A percentile compares a stretch with the other conserved stretches of the same genome.
These are phyloP conservation scores for Lumbricus terrestris DNA, from an alignment of 2,888 invertebrate species.

Conservation along the genomic window DNA sequence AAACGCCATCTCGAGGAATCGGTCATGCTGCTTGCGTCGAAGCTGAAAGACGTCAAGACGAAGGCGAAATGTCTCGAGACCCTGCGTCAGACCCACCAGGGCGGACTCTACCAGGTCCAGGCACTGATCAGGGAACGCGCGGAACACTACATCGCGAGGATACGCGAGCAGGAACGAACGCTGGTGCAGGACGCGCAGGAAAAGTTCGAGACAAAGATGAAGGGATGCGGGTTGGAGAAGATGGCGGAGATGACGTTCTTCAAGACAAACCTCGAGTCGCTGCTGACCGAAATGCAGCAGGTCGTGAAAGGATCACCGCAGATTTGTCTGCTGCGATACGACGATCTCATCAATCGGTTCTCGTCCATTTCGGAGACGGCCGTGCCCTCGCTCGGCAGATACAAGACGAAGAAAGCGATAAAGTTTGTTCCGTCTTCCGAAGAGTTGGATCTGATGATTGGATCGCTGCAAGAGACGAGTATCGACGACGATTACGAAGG, in stretches of 20 bases:
- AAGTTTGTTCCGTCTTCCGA: constrained; percentile 33
- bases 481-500: background rate
- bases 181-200: constrained; percentile 35
- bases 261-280: constrained; percentile 30
- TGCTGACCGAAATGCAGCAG: constrained; percentile 32
- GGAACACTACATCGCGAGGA: constrained; percentile 28
- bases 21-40: constrained; percentile 24
- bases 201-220: constrained; percentile 28
- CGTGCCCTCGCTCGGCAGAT: constrained; percentile 12
- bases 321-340: constrained; percentile 35
- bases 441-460: constrained; percentile 28
- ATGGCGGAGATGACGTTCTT: constrained; percentile 37
- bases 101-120: constrained; percentile 34
- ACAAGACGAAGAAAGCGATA: constrained; percentile 26
- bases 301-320: constrained; percentile 36
- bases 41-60: constrained; percentile 34
- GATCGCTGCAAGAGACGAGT: constrained; percentile 33
- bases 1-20: constrained; percentile 29
- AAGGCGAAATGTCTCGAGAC: constrained; percentile 38
- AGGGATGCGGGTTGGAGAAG: constrained; percentile 33
- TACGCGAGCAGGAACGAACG: constrained; percentile 33
- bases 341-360: constrained; percentile 32
- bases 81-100: constrained; percentile 36
- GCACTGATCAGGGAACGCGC: constrained; percentile 32
- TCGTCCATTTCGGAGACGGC: constrained; percentile 27